phyloP scores from a whole-genome alignment of 2,888 invertebrate genomes.

The Tyria jacobaeae region DNA sequence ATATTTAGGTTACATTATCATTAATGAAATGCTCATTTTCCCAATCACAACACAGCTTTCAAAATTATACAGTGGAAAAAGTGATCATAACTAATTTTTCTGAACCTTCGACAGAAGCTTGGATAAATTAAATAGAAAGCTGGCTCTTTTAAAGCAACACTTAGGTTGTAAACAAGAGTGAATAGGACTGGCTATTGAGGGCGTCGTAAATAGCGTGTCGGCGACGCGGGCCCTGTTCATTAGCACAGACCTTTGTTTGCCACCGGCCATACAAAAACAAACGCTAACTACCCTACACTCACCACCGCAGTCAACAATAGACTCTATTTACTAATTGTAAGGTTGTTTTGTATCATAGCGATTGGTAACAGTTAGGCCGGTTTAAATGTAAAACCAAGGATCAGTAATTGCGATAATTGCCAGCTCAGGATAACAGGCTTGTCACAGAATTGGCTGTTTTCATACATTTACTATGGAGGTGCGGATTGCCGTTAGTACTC shows the following conservation, averaged over 20 bases:
- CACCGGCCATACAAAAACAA: conserved; percentile 52
- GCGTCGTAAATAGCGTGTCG: conserved; percentile 50
- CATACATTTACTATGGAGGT: conserved; percentile 18
- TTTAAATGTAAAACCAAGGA: conserved; percentile 46
- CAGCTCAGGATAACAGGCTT: conserved; percentile 37
- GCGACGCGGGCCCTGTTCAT: conserved; percentile 53
- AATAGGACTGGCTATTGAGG: conserved; percentile 52
- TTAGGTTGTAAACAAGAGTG: conserved; percentile 53
- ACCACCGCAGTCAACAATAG: conserved; percentile 8
- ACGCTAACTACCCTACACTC: conserved; percentile 17
- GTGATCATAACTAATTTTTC: conserved; percentile 42
- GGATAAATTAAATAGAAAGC: conserved; percentile 53
- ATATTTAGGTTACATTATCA: not conserved
- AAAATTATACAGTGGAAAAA: conserved; percentile 20
- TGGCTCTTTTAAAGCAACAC: conserved; percentile 57
- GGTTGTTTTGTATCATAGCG: not conserved
- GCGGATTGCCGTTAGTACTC: conserved; percentile 1
- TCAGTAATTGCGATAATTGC: conserved; percentile 55
- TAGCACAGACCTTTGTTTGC: conserved; percentile 59
- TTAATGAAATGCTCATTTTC: too few relatives aligned
- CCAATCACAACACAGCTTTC: not conserved
- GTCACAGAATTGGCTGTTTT: conserved; percentile 26
- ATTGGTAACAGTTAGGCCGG: conserved; percentile 33
- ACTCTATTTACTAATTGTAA: conserved; percentile 12
- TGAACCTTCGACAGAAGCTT: conserved; percentile 47